Base-by-base conservation (phyloP, 2,797 vertebrate genomes). In the Cossypha heuglini region DNA sequence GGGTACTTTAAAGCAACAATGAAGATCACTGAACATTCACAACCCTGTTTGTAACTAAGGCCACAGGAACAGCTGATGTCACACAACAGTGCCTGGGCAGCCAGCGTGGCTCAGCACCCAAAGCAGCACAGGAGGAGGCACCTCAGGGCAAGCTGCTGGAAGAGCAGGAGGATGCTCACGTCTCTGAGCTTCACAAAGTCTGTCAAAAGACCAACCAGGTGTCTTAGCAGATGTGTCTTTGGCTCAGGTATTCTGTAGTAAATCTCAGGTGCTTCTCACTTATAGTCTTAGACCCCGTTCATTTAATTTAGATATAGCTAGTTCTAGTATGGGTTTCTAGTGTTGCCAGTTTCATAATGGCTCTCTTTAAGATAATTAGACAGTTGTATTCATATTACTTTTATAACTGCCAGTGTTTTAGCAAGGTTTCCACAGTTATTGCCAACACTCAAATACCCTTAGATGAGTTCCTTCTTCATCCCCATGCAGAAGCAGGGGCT, bases 51-150 rank as follows among this genome's bases (percentile, higher is more conserved):
- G 40, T 63, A 54, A 37, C 43, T 19, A 59, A 51, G 20, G 61
- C 45, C 37, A 73, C 0, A 1, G 57, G 51, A 82, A 15, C 33
- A 28, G 59, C 37, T 54, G 67, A n/a, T n/a, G 63, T 43, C 5
- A 1, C 25, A 38, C 40, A 29, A 2, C 13, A 43, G 42, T 4
- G 15, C 7, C 74, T 31, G 31, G 22, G 64, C 0, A 11, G 33
- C 17, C 49, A 13, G 15, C 0, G 3, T 7, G 42, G 43, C 68
- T 68, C 63, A 31, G 43, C 22, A 38, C 5, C 19, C 1, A 0
- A 17, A 46, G 38, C 49, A 51, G 73, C 1, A 0, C 31, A 66
- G 45, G 17, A 28, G 9, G 5, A 59, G 13, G 13, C 9, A 3
- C 37, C 42, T 33, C 1, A 1, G n/a, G 31, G 17, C 72, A 85